Conservation (phyloP, 2,113 vertebrate species). For the Gymnarchus niloticus region DNA sequence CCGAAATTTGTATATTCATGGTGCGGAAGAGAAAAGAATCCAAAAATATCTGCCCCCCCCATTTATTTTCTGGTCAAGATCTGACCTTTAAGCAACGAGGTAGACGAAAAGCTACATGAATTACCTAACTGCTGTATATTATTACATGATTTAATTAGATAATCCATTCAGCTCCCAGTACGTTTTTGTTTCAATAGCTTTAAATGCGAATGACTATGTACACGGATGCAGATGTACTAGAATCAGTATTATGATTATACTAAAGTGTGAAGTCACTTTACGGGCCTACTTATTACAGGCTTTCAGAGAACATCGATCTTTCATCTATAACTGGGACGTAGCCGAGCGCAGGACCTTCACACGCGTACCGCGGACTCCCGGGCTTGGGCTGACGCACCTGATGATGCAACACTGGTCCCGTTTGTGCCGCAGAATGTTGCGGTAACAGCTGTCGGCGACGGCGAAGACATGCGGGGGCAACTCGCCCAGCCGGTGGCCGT, state of each 20-base stretch:
- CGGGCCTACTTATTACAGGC: too few species aligned
- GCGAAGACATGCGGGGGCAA: conserved; percentile 73
- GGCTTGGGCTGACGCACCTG: conserved; percentile 53
- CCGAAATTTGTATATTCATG: not conserved
- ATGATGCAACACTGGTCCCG: conserved; percentile 74
- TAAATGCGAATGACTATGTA: too few species aligned
- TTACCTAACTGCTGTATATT: not conserved
- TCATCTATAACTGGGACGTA: too few species aligned
- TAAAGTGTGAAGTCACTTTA: too few species aligned
- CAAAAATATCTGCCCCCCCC: too few species aligned
- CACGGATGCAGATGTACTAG: not conserved
- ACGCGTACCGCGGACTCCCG: not conserved
- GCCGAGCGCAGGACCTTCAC: too few species aligned
- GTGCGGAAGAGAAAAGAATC: not conserved
- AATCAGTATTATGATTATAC: too few species aligned
- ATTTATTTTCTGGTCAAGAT: too few species aligned
- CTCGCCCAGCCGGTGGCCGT: conserved; percentile 59
- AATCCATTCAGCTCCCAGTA: not conserved
- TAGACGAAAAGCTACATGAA: not conserved
- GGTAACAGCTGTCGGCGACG: conserved; percentile 70
- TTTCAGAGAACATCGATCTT: too few species aligned
- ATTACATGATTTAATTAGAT: not conserved
- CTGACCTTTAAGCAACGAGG: not conserved
- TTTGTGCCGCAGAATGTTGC: conserved; percentile 65
- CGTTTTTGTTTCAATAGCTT: not conserved